These are phyloP conservation scores for Serinus canaria DNA, from an alignment of 2,113 vertebrate genomes.

Conservation along the genomic window DNA sequence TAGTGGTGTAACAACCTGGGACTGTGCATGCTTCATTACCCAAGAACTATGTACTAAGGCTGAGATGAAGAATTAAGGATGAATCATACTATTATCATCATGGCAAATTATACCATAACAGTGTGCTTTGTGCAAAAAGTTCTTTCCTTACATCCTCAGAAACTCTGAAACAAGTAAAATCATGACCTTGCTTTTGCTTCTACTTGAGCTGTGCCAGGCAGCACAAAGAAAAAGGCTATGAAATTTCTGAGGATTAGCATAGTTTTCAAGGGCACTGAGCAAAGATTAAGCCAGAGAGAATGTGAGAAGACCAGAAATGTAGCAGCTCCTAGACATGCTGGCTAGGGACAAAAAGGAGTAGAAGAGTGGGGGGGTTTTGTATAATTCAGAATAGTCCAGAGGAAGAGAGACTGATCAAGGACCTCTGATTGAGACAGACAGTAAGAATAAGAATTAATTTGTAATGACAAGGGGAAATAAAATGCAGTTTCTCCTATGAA, in stretches of 20 bases:
- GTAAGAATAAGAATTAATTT: background rate
- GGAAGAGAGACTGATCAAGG: background rate
- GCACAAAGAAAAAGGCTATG: background rate
- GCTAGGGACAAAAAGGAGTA: background rate
- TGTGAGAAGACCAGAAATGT: background rate
- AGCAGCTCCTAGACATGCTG: background rate
- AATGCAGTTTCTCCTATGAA: background rate
- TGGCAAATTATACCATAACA: background rate
- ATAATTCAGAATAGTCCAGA: background rate
- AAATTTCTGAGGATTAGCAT: background rate
- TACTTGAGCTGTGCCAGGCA: background rate
- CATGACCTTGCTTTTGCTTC: background rate
- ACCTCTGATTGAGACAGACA: background rate
- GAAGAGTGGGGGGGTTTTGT: background rate
- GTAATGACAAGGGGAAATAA: background rate
- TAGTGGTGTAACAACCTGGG: background rate
- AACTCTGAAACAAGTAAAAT: slow-evolving; percentile 8
- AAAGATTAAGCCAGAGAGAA: background rate
- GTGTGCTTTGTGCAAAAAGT: background rate
- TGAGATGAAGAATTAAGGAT: background rate
- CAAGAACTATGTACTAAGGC: background rate
- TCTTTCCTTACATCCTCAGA: background rate
- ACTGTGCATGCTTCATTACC: background rate
- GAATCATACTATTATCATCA: background rate
- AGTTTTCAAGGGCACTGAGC: background rate